Percentiles rank a stretch among this genome's conserved stretches.
Evolutionary conservation across 2,797 vertebrate species (phyloP).

Genomic region (Leptatherina wallacei): DNA sequence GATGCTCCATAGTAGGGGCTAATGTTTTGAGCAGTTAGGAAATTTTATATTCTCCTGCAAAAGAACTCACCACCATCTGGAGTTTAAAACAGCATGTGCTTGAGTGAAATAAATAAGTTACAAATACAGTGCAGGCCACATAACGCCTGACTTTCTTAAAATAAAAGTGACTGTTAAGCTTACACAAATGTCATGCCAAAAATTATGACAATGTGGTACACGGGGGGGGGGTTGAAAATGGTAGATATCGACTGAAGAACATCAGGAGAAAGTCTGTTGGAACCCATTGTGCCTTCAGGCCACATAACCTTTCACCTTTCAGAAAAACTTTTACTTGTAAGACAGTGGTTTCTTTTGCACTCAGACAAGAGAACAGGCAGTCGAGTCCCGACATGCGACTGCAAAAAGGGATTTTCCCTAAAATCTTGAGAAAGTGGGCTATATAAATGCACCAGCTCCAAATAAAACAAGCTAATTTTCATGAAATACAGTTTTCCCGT

Average conservation of each 20-base stretch:
- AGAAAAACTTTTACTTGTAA: constrained; percentile 51
- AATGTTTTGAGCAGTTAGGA: constrained; percentile 53
- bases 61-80: constrained; percentile 45
- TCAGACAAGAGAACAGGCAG: constrained; percentile 38
- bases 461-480: constrained; percentile 63
- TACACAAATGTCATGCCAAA: neutral
- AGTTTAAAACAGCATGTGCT: constrained; percentile 43
- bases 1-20: constrained; percentile 33
- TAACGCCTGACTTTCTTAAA: constrained; percentile 33
- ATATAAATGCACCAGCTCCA: constrained; percentile 51
- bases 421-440: constrained; percentile 39
- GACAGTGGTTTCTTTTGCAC: constrained; percentile 34
- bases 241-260: constrained; percentile 18
- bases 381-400: constrained; percentile 63
- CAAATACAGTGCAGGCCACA: constrained; percentile 12
- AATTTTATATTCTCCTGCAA: constrained; percentile 42
- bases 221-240: constrained; percentile 1
- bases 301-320: constrained; percentile 69
- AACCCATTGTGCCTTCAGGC: constrained; percentile 44
- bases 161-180: constrained; percentile 24
- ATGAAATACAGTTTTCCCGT: constrained; percentile 50
- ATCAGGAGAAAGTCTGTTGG: constrained; percentile 31
- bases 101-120: constrained; percentile 30
- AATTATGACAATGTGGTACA: constrained; percentile 10
- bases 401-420: constrained; percentile 50